Base-by-base conservation (phyloP, 2,888 invertebrate genomes). In the Trichopria drosophilae region DNA sequence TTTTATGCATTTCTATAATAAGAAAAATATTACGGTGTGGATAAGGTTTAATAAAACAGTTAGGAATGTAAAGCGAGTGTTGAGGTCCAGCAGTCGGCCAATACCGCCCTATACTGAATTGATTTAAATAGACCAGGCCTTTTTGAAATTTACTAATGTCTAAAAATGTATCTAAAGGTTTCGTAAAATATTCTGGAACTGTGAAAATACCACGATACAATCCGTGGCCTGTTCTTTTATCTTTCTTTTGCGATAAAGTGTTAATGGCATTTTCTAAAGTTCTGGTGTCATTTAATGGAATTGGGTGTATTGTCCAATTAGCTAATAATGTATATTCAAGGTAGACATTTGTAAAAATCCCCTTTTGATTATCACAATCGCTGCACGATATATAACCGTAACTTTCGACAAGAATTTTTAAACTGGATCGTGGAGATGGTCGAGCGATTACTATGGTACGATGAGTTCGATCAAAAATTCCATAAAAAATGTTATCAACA, bases 71-170 rank as follows among this genome's bases (percentile, higher is more conserved):
- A 3, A 65, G 37, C 13, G 55, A 55, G 5, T 48, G 49, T 13
- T 60, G 62, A 3, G 62, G 60, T 28, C 64, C 62, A 18, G 53
- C 40, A 10, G n/a, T 29, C 12, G 61, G 51, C 60, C 61, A 64
- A 39, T 58, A 65, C 18, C 61, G 56, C 10, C 66, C 62, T 22
- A 62, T n/a, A 20, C 59, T 58, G 29, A 46, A 46, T 10, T 59
- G 58, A 48, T 64, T 65, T n/a, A 64, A 24, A 35, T 57, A 64
- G 6, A 58, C 51, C 6, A 50, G 52, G 9, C 64, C 64, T 51
- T 59, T 61, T 3, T 53, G 57, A 10, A 60, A 50, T 35, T 51
- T 36, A 5, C 53, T 40, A 13, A 56, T 44, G 24, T 59, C 53
- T 19, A 61, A 9, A 26, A 61, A 55, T 0, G 57, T 51, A 39